Percentiles rank a stretch among this genome's conserved stretches.
Conservation (phyloP, 2,113 vertebrate genomes). For the Petrocephalus microphthalmus region DNA sequence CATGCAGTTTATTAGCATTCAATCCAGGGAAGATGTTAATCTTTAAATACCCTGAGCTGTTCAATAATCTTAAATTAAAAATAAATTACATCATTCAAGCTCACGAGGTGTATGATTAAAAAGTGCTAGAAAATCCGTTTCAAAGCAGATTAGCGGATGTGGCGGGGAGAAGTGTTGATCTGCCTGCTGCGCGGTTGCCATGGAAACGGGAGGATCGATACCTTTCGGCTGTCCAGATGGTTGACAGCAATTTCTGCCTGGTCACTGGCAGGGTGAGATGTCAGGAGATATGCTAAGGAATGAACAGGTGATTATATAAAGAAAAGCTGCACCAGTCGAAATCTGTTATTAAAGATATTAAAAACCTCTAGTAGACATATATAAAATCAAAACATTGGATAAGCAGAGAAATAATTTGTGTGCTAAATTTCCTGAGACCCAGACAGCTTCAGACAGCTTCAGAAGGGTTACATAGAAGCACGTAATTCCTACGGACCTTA, state of each 20-base stretch:
- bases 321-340: background rate
- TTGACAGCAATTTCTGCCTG: slow-evolving; percentile 75
- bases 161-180: slow-evolving; percentile 36
- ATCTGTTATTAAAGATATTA: no score
- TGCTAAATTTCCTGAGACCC: background rate
- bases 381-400: background rate
- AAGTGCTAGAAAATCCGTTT: slow-evolving; percentile 56
- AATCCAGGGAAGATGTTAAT: slow-evolving; percentile 9
- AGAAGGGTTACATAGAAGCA: background rate
- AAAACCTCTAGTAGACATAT: background rate
- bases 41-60: slow-evolving; percentile 34
- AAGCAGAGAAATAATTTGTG: background rate
- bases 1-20: slow-evolving; percentile 12
- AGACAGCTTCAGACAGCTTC: background rate
- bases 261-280: slow-evolving; percentile 63
- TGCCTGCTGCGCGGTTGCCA: slow-evolving; percentile 63
- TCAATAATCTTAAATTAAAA: slow-evolving; percentile 54
- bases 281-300: slow-evolving; percentile 45
- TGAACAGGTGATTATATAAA: slow-evolving; percentile 33
- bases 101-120: slow-evolving; percentile 68
- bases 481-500: background rate
- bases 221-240: slow-evolving; percentile 51
- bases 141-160: slow-evolving; percentile 55
- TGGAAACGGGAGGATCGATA: slow-evolving; percentile 66
- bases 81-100: slow-evolving; percentile 55